Conservation (phyloP, 2,113 vertebrate species). For the Sapayoa aenigma region DNA sequence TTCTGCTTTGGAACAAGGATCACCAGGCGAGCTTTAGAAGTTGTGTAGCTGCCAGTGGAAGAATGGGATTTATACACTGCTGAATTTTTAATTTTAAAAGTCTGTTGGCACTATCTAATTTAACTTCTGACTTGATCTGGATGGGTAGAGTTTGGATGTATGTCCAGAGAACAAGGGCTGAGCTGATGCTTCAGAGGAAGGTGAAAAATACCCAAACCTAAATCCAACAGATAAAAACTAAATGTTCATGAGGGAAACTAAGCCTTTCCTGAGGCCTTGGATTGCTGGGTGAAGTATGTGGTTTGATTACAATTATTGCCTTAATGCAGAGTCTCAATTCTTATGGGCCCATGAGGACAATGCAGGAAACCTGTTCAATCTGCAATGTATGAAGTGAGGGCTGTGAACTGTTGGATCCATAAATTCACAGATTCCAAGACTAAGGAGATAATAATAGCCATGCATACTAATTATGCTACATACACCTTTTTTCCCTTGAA, state of each 20-base stretch:
- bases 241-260: background rate
- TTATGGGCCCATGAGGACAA: background rate
- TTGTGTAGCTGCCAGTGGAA: background rate
- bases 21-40: background rate
- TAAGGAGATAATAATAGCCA: background rate
- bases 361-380: background rate
- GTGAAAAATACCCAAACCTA: background rate
- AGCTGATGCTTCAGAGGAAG: background rate
- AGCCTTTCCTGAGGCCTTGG: background rate
- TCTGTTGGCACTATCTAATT: background rate
- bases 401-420: background rate
- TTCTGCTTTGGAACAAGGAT: conserved; percentile 10
- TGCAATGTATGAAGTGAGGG: background rate
- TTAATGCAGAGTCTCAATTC: background rate
- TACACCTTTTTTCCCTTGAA: background rate
- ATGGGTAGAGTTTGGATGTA: background rate
- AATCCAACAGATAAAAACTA: background rate
- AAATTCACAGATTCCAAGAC: background rate
- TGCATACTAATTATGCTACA: background rate
- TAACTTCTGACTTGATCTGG: background rate
- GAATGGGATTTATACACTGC: background rate
- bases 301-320: background rate
- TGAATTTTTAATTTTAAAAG: background rate
- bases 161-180: background rate
- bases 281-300: background rate